phyloP scores from a whole-genome alignment of 2,113 vertebrate genomes.

The Notarius lentiginosus region DNA sequence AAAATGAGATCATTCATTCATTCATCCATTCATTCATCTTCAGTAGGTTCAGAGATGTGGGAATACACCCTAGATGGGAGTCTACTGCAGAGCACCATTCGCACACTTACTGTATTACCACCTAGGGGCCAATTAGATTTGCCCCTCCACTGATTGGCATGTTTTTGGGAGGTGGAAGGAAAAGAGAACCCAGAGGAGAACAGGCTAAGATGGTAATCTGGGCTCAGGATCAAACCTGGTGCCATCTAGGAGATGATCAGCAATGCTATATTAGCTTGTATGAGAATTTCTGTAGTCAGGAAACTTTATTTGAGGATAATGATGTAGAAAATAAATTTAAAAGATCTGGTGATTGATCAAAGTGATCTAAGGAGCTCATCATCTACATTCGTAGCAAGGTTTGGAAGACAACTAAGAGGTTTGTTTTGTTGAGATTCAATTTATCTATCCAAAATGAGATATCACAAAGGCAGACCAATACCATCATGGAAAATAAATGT shows the following conservation, averaged over 20 bases:
- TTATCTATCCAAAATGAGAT: not conserved
- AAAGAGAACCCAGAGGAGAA: not conserved
- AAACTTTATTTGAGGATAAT: not conserved
- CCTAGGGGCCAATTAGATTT: not conserved
- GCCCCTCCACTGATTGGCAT: not conserved
- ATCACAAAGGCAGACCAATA: not conserved
- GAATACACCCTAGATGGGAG: not conserved
- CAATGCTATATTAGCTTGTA: not conserved
- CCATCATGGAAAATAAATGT: not conserved
- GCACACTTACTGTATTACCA: too few species aligned
- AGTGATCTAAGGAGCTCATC: not conserved
- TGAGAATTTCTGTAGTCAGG: not conserved
- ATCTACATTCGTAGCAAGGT: not conserved
- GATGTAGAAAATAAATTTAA: not conserved
- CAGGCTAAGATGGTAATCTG: not conserved
- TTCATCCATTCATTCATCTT: not conserved
- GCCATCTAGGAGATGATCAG: too few species aligned
- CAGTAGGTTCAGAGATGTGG: not conserved
- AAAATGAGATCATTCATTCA: slow-evolving; percentile 9
- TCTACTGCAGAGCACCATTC: not conserved
- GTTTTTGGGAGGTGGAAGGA: not conserved
- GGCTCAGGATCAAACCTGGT: not conserved
- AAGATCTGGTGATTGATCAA: not conserved
- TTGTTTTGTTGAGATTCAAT: not conserved
- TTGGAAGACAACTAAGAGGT: not conserved